Base-by-base conservation (phyloP, 2,888 invertebrate genomes). In the Parnassius mnemosyne region DNA sequence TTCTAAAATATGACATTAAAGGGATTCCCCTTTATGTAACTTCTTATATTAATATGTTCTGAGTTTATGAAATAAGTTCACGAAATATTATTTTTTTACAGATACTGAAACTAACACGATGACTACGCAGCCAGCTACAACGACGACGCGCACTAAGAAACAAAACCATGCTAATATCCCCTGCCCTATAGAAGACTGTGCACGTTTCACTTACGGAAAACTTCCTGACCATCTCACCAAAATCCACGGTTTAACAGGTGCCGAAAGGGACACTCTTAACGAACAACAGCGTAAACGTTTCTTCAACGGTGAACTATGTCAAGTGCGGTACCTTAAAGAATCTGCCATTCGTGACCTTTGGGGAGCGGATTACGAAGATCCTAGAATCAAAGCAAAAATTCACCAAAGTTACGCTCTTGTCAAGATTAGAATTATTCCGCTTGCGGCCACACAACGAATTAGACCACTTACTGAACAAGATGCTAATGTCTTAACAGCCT, bases 91-190 rank as follows among this genome's bases (percentile, higher is more conserved):
- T 43, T 43, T 13, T 10, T 2, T 49, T 49, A 49, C 49, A 49
- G 49, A 49, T 49, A 13, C n/a, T 46, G n/a, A n/a, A 13, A 13
- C 13, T 13, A 12, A 13, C 52, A 60, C 11, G 68, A 88, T 89
- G 79, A 77, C 83, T 52, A 69, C 85, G 12, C 79, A 85, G 64
- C 81, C 85, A 41, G 67, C 82, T 53, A 70, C 81, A n/a, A 71
- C 83, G 54, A 77, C 75, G 20, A 74, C 81, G 3, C 84, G 92
- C n/a, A 82, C 92, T 1, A 92, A 92, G 67, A 92, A 92, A 71
- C 92, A 92, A 68, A 92, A 92, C 69, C 92, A 92, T 67, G 92
- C 92, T 0, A 92, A 92, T 72, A 92, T 92, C 42, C 92, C 92
- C 0, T 92, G 92, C 60, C 92, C 92, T 1, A 92, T 92, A 47